Evolutionary conservation across 2,888 invertebrate species (phyloP).

Genomic region (Nematopogon swammerdamellus): DNA sequence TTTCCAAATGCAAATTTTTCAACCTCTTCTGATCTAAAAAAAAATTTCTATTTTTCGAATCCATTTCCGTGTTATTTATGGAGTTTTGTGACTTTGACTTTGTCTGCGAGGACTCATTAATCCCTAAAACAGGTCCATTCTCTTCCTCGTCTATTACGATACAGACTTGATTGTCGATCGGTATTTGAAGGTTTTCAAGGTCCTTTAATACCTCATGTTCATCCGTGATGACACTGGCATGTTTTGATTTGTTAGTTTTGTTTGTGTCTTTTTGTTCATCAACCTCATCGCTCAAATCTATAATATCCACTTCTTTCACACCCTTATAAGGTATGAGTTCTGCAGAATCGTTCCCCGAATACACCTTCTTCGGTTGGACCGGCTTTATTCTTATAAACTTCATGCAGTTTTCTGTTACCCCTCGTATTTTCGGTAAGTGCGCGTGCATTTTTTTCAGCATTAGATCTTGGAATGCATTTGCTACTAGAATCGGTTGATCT

Average conservation of each 20-base stretch:
- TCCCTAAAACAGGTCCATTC: background rate
- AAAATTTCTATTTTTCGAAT: no score
- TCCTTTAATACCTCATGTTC: constrained; percentile 22
- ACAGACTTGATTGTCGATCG: constrained; percentile 14
- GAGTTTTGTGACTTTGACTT: no score
- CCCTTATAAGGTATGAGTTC: background rate
- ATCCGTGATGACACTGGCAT: background rate
- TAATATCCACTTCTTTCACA: background rate
- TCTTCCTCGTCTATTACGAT: background rate
- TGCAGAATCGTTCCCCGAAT: background rate
- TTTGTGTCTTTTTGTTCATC: background rate
- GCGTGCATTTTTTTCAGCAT: background rate
- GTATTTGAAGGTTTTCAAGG: constrained; percentile 30
- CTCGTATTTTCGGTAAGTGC: background rate
- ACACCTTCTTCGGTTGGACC: background rate
- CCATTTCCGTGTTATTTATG: no score
- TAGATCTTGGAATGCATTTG: no score
- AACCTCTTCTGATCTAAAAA: no score
- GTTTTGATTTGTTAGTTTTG: no score
- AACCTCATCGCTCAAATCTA: background rate
- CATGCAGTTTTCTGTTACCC: background rate
- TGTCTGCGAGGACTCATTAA: no score
- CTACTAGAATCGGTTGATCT: no score
- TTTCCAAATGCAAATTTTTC: no score
- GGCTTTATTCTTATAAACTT: background rate